Conservation (phyloP, 2,888 invertebrate species). For the Machimus atricapillus region DNA sequence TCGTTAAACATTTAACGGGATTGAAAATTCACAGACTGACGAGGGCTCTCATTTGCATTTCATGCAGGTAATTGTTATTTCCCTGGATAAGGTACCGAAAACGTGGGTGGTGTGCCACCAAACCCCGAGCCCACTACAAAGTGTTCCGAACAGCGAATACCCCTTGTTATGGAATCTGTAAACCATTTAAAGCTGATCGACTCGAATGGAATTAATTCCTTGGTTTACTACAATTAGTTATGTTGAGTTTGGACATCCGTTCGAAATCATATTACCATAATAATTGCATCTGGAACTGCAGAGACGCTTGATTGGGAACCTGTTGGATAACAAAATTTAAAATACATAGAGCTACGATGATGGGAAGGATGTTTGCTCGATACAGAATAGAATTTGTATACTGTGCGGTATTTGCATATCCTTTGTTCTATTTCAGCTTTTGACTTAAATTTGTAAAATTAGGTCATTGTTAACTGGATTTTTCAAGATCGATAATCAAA, state of each 20-base stretch:
- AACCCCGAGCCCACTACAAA: neutral
- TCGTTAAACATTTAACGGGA: neutral
- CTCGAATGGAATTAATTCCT: neutral
- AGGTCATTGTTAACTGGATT: neutral
- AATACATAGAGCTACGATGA: neutral
- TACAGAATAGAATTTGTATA: neutral
- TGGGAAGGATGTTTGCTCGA: neutral
- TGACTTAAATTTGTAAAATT: neutral
- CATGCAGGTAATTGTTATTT: neutral
- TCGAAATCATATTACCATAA: neutral
- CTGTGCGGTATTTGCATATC: neutral
- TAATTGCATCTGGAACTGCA: neutral
- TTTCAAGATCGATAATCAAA: neutral
- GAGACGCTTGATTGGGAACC: neutral
- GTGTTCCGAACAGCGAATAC: neutral
- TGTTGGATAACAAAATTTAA: neutral
- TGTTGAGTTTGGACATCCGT: neutral
- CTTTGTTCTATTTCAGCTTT: neutral
- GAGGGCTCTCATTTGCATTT: neutral
- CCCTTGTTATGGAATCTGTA: neutral
- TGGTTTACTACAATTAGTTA: neutral
- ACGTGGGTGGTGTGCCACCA: neutral
- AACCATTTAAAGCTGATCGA: neutral
- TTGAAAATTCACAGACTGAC: neutral
- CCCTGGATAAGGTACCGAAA: neutral